phyloP scores from a whole-genome alignment of 2,888 invertebrate genomes.

The Neoitamus cyanurus region DNA sequence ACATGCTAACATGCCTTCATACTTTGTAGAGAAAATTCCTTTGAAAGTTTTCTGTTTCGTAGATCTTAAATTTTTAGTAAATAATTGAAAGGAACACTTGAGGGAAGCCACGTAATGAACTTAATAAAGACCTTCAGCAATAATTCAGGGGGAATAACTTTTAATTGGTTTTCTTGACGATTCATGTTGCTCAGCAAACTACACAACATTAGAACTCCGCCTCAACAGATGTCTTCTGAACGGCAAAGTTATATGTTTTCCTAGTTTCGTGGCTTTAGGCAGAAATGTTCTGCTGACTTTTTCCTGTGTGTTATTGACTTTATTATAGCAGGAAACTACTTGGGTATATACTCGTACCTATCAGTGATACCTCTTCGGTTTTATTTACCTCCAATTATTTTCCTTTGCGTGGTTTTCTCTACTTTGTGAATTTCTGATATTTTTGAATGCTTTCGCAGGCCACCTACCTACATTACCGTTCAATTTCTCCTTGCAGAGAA shows the following conservation, averaged over 20 bases:
- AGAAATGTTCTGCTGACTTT: neutral
- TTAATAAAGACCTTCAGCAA: conserved; percentile 1
- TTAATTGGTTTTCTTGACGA: conserved; percentile 43
- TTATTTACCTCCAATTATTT: neutral
- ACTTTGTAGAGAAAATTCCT: neutral
- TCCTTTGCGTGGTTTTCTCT: neutral
- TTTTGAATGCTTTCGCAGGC: neutral
- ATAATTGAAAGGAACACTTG: neutral
- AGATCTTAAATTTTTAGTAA: neutral
- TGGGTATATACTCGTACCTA: neutral
- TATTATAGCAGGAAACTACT: neutral
- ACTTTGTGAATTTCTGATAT: neutral
- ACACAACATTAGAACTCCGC: neutral
- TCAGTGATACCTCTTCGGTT: neutral
- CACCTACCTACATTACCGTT: neutral
- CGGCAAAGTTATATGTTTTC: neutral
- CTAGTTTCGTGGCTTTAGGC: neutral
- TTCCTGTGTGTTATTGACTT: neutral
- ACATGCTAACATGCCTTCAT: neutral
- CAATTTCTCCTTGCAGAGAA: neutral
- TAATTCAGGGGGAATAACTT: conserved; percentile 31
- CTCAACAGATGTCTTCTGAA: conserved; percentile 19
- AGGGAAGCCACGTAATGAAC: neutral
- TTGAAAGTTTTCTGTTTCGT: neutral
- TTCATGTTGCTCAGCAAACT: conserved; percentile 10